Percentiles rank a stretch among this genome's conserved stretches.
phyloP scores from a whole-genome alignment of 2,888 invertebrate species.

The Candidula unifasciata region DNA sequence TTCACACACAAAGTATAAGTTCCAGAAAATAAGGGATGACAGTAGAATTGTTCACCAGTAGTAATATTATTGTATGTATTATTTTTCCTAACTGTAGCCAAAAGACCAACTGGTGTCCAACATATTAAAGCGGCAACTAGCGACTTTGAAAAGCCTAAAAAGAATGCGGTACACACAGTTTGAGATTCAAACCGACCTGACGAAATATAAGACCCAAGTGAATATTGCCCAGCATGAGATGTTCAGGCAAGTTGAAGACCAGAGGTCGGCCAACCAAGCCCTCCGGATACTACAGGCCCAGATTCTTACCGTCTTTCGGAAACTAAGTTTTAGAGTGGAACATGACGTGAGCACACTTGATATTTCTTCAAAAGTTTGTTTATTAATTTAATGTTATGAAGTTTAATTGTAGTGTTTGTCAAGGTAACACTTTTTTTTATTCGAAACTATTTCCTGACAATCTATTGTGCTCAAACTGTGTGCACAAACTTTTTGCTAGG shows the following conservation, averaged over 20 bases:
- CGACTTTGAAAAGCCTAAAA: slow-evolving; percentile 35
- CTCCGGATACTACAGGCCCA: slow-evolving; percentile 9
- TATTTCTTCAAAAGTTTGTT: background rate
- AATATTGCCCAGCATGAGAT: background rate
- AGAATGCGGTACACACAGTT: slow-evolving; percentile 31
- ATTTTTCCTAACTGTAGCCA: slow-evolving; percentile 19
- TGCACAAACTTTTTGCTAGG: too few species aligned
- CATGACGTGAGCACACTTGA: background rate
- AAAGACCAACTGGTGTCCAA: slow-evolving; percentile 35
- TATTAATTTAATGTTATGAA: too few species aligned
- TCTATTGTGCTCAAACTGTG: too few species aligned
- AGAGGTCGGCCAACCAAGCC: background rate
- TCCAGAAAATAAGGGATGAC: too few species aligned
- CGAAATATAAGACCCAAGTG: slow-evolving; percentile 5
- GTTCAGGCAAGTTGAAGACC: background rate
- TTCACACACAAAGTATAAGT: too few species aligned
- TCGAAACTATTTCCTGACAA: too few species aligned
- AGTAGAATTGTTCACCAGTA: too few species aligned
- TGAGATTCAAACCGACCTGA: background rate
- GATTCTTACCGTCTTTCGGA: background rate
- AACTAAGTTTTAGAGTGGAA: background rate
- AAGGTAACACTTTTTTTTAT: too few species aligned
- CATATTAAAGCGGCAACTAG: slow-evolving; percentile 41
- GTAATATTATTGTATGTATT: background rate
- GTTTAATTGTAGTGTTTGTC: too few species aligned